Evolutionary conservation across 2,888 invertebrate genomes (phyloP), one percentile per base, ranked within the genome.

Genomic region (Andrena marginata): DNA sequence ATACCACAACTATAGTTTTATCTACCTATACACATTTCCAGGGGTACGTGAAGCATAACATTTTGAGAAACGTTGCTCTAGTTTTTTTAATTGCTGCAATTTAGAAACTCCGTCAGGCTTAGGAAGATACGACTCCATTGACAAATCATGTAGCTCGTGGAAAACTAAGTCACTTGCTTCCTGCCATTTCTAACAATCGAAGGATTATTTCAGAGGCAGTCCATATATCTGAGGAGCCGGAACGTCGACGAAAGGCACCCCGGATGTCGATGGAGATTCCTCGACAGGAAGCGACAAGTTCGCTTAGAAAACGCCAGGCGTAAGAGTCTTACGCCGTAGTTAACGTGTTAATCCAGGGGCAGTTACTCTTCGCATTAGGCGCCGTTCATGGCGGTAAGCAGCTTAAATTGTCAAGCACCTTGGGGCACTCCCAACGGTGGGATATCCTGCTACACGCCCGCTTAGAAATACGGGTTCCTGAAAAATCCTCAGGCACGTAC

Each of bases 341-440:
- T 88, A 88, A 88, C 87, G 87, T 88, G 85, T 88, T 88, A 88
- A 88, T 88, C 87, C 85, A 85, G 56, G 69, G 74, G 82, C 81
- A 87, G 87, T 88, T 87, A 78, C 77, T 88, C 78, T 70, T 74
- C 73, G 87, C 81, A 81, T 81, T 86, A 87, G 85, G 29, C 72
- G 54, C 71, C 76, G 70, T 56, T 74, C 82, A 49, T 35, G 75
- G 59, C 76, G 77, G 65, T 88, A 88, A 88, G 87, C 85, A 80
- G 87, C 87, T 88, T 88, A 88, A 88, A 88, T 88, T 85, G 87
- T 88, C 88, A 87, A 81, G 87, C 83, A 54, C 49, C 84, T 73
- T 74, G 77, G 51, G 68, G 51, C 77, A 59, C 33, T 77, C 56
- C 71, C 63, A 35, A 33, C 56, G 31, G 23, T n/a, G 69, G 35